Base-by-base conservation (phyloP, 2,113 vertebrate species). In the Gallinago media region DNA sequence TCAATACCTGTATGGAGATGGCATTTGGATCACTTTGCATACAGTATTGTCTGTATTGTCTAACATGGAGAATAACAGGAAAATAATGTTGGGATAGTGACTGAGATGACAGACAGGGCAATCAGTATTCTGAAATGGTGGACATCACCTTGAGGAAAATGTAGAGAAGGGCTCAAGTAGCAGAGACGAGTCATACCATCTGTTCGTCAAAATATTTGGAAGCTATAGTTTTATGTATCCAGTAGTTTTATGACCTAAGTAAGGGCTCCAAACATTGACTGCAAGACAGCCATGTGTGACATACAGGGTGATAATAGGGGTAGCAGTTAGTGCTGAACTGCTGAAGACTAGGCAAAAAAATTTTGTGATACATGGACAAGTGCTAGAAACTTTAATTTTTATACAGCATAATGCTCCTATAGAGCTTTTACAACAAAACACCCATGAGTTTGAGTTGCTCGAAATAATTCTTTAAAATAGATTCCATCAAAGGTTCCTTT, bases 151-250 rank as follows among this genome's bases (percentile, higher is more conserved):
- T 84, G 59, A 36, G 85, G 50, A 82, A 92, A 89, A 93, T 3
- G 19, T 26, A 55, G 34, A 22, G 12, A 15, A 47, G 59, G 8
- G 12, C 29, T 94, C 70, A 92, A 68, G 55, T 74, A 77, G n/a
- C n/a, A 84, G 55, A 75, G 63, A 56, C 22, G 27, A 95, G 66
- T 92, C 84, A 78, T 62, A 76, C 44, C 22, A 9, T 2, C 23
- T 91, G n/a, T 70, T 75, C 81, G 93, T 96, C 73, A 95, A 90
- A 94, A 46, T 81, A 88, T 77, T 88, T 83, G 65, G 50, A 92
- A 94, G 88, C 31, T 85, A n/a, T 15, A 13, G 55, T 47, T 91
- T 91, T 62, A 70, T 4, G 1, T 70, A 67, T 85, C 26, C 54
- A 50, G 31, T 19, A 76, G 42, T 94, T 95, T 54, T 54, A 17